Evolutionary conservation across 2,888 invertebrate genomes (phyloP).

Genomic region (Hedychridium roseum): DNA sequence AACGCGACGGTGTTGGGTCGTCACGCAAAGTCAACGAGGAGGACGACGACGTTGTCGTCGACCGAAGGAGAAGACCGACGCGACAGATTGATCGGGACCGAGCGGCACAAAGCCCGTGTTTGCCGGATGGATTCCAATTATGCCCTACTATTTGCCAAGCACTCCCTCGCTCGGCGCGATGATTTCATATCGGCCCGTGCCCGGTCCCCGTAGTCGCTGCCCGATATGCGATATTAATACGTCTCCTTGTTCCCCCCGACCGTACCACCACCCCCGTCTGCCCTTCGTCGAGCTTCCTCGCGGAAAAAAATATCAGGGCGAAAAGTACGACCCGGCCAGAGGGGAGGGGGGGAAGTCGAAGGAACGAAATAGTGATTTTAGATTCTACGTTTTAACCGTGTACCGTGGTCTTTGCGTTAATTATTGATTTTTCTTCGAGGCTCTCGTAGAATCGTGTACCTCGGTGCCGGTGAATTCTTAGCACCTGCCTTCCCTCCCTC

Average conservation of each 20-base stretch:
- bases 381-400: too few relatives aligned
- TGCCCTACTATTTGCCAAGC: conserved; percentile 60
- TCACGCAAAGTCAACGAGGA: neutral
- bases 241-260: conserved; percentile 32
- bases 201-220: conserved; percentile 39
- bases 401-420: too few relatives aligned
- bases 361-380: too few relatives aligned
- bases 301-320: too few relatives aligned
- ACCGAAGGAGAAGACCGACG: conserved; percentile 28
- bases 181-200: conserved; percentile 54
- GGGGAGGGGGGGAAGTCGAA: too few relatives aligned
- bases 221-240: conserved; percentile 62
- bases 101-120: conserved; percentile 49
- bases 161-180: conserved; percentile 55
- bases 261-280: conserved; percentile 14
- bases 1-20: neutral
- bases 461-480: too few relatives aligned
- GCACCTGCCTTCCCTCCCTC: neutral
- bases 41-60: too few relatives aligned
- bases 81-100: conserved; percentile 59
- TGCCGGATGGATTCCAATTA: conserved; percentile 61
- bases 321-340: too few relatives aligned
- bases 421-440: too few relatives aligned
- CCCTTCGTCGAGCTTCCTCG: conserved; percentile 7
- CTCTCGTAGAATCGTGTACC: too few relatives aligned